Evolutionary conservation across 2,113 vertebrate species (phyloP).

Genomic region (Acanthochromis polyacanthus): DNA sequence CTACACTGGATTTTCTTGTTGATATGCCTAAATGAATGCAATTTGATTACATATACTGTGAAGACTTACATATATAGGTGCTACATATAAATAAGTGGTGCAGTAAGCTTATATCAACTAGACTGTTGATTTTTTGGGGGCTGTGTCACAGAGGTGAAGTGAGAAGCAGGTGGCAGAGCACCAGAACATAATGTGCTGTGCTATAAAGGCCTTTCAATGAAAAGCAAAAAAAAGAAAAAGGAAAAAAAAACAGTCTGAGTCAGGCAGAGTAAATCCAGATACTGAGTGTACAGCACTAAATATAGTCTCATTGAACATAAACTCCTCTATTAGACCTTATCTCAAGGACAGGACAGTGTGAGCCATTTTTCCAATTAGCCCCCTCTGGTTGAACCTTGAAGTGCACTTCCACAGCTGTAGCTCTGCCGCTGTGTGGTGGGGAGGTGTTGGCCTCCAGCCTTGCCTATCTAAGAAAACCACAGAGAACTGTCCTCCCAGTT

Average conservation of each 20-base stretch:
- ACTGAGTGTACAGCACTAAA: slow-evolving; percentile 68
- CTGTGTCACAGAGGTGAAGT: slow-evolving; percentile 15
- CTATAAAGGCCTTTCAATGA: slow-evolving; percentile 27
- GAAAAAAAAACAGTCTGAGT: not conserved
- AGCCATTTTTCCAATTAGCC: slow-evolving; percentile 77
- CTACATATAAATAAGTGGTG: not conserved
- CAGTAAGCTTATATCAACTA: not conserved
- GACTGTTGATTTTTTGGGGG: not conserved
- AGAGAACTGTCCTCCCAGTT: slow-evolving; percentile 37
- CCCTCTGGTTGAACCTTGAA: slow-evolving; percentile 79
- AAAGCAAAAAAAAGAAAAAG: not conserved
- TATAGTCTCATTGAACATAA: slow-evolving; percentile 75
- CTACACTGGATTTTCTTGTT: too few relatives aligned
- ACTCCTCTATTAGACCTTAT: slow-evolving; percentile 79
- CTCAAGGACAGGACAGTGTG: slow-evolving; percentile 82
- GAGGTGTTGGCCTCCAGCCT: slow-evolving; percentile 67
- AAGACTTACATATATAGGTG: too few relatives aligned
- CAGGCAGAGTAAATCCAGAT: slow-evolving; percentile 65
- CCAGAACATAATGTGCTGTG: slow-evolving; percentile 39
- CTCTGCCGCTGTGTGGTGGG: slow-evolving; percentile 63
- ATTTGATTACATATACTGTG: too few relatives aligned
- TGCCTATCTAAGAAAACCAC: slow-evolving; percentile 34
- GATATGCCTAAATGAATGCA: too few relatives aligned
- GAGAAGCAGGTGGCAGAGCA: not conserved
- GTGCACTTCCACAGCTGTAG: slow-evolving; percentile 79